Percentiles rank a stretch among this genome's conserved stretches.
These are phyloP conservation scores for Griposia aprilina DNA, from an alignment of 2,888 invertebrate species.

Conservation along the genomic window DNA sequence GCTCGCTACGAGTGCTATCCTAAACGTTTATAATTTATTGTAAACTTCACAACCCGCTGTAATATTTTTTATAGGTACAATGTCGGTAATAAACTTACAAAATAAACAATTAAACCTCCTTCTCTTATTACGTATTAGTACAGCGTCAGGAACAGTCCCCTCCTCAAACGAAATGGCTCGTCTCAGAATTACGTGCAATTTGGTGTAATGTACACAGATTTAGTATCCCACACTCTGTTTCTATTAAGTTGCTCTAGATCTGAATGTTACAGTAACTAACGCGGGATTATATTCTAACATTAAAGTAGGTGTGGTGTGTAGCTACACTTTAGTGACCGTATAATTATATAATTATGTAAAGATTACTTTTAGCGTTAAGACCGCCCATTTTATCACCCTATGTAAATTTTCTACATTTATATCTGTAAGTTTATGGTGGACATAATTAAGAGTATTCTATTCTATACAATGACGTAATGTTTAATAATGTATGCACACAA, in stretches of 20 bases:
- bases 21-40: conserved; percentile 41
- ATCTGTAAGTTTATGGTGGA: no score
- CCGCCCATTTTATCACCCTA: no score
- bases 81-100: conserved; percentile 49
- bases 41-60: conserved; percentile 31
- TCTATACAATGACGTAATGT: no score
- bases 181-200: conserved; percentile 56
- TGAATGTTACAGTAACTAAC: conserved; percentile 64
- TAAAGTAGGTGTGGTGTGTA: conserved; percentile 46
- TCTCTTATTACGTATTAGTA: conserved; percentile 49
- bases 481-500: no score
- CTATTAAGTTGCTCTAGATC: conserved; percentile 65
- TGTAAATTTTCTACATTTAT: no score
- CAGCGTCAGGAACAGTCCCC: conserved; percentile 40
- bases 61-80: conserved; percentile 38
- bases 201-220: conserved; percentile 59
- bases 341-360: no score
- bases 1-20: conserved; percentile 1
- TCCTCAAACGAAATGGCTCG: conserved; percentile 48
- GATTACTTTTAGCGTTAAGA: no score
- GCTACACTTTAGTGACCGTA: conserved; percentile 62
- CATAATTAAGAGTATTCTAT: no score
- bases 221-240: conserved; percentile 52
- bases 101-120: conserved; percentile 55
- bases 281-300: conserved; percentile 62